Conservation (phyloP, 2,797 vertebrate species). For the Acanthiza pusilla region DNA sequence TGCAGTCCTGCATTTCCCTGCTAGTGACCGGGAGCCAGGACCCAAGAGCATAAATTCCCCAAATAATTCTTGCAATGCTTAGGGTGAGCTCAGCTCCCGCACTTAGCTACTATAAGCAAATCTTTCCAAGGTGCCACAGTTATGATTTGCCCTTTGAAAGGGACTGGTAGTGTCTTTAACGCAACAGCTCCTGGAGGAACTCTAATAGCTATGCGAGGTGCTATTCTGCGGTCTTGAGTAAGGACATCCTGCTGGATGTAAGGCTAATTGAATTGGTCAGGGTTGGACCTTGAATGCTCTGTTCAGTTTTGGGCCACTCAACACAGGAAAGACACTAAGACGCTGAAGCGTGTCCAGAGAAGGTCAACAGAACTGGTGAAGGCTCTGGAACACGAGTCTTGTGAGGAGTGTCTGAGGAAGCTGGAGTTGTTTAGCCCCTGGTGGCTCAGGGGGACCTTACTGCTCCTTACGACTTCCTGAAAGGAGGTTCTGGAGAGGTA, state of each 20-base stretch:
- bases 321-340: background rate
- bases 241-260: background rate
- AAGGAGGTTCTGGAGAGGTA: background rate
- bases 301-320: background rate
- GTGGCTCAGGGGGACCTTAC: background rate
- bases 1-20: background rate
- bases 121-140: background rate
- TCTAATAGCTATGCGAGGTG: background rate
- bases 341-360: background rate
- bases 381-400: background rate
- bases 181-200: background rate
- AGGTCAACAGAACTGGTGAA: background rate
- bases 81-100: background rate
- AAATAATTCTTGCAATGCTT: conserved; percentile 48
- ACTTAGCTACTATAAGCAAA: conserved; percentile 37
- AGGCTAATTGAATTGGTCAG: background rate
- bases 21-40: background rate
- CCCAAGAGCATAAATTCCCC: conserved; percentile 49
- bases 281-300: background rate
- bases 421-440: background rate
- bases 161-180: conserved; percentile 25
- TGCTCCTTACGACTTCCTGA: background rate
- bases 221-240: background rate
- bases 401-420: background rate
- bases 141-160: conserved; percentile 28